Evolutionary conservation across 2,888 invertebrate genomes (phyloP).

Genomic region (Atethmia centrago): DNA sequence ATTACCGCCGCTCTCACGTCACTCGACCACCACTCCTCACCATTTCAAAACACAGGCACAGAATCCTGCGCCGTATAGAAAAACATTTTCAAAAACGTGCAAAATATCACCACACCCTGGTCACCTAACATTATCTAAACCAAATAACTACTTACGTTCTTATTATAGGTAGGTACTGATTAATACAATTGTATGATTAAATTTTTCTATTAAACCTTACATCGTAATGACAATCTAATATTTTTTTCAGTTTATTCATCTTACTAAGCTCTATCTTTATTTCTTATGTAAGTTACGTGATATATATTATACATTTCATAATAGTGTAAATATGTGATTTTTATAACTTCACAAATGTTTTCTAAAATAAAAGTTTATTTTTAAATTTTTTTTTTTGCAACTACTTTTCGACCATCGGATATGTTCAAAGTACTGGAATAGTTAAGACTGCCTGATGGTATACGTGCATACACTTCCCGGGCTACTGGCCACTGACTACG

Average conservation of each 20-base stretch:
- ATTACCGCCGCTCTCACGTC: slow-evolving; percentile 78
- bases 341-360: slow-evolving; percentile 83
- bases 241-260: slow-evolving; percentile 84
- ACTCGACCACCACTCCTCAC: slow-evolving; percentile 83
- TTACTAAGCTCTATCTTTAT: slow-evolving; percentile 90
- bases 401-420: slow-evolving; percentile 77
- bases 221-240: slow-evolving; percentile 84
- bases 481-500: slow-evolving; percentile 7
- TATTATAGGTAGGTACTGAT: slow-evolving; percentile 85
- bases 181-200: slow-evolving; percentile 87
- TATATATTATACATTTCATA: slow-evolving; percentile 88
- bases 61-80: slow-evolving; percentile 86
- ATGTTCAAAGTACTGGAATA: slow-evolving; percentile 75
- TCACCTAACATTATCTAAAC: slow-evolving; percentile 90
- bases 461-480: slow-evolving; percentile 46
- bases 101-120: slow-evolving; percentile 91
- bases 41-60: slow-evolving; percentile 84
- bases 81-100: slow-evolving; percentile 91
- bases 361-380: slow-evolving; percentile 78
- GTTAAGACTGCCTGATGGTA: slow-evolving; percentile 64
- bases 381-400: slow-evolving; percentile 63
- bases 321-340: slow-evolving; percentile 89
- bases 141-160: slow-evolving; percentile 88
- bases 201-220: slow-evolving; percentile 87
- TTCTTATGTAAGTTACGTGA: slow-evolving; percentile 86